Evolutionary conservation across 2,113 vertebrate species (phyloP), one percentile per base, ranked within the genome.

Genomic region (Chelonoidis abingdonii): DNA sequence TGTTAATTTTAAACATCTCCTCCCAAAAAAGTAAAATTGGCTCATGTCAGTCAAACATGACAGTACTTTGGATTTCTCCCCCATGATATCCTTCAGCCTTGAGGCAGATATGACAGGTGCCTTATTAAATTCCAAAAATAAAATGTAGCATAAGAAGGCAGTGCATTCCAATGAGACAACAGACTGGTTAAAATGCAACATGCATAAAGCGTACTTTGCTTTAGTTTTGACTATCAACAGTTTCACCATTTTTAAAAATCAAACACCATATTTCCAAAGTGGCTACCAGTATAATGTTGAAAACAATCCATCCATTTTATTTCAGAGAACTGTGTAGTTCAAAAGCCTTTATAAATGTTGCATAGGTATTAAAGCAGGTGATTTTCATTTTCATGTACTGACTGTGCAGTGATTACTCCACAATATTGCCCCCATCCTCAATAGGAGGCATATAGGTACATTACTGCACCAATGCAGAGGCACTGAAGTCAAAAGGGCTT

Each of bases 61-160:
- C 98, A 98, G 98, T 98, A 98, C 98, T 98, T 98, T 98, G 98
- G 98, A 98, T 98, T 98, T 98, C 93, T 97, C 97, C 97, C 97
- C 98, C 97, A 98, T 98, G 97, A 98, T 98, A 98, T 98, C 98
- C 98, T 98, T 97, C 98, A 98, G 98, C 98, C 98, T 98, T 97
- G 97, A 98, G 98, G 98, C 98, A 98, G 98, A 98, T 98, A 98
- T 98, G 98, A 98, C 98, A 98, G 98, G 98, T 89, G 84, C 98
- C 98, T 98, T 98, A 98, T 99, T 99, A 98, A 98, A 98, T 98
- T 98, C 98, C 98, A 98, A 98, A 98, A 98, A 98, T 98, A 98
- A 98, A 98, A 98, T 97, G 98, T 97, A 97, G 98, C 97, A 98
- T 97, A 98, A 98, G 98, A 97, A 98, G 97, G 83, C 89, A 97